These are phyloP conservation scores for Synergus japonicus DNA, from an alignment of 2,888 invertebrate species.

Conservation along the genomic window DNA sequence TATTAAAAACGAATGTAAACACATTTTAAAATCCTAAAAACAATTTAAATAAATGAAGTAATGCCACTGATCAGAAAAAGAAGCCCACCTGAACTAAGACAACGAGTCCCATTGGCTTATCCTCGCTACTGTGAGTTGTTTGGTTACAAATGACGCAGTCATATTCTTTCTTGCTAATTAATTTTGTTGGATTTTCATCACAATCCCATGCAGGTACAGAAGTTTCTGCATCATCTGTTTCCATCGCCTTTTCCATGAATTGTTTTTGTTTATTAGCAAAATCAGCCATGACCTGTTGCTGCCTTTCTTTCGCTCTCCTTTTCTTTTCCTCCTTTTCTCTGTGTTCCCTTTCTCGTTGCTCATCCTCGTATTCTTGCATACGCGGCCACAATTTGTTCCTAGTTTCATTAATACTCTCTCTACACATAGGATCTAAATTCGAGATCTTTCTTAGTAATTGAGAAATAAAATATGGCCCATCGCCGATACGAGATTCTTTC, in stretches of 20 bases:
- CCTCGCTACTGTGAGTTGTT: slow-evolving; percentile 89
- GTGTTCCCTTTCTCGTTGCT: slow-evolving; percentile 84
- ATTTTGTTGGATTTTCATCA: slow-evolving; percentile 80
- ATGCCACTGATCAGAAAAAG: background rate
- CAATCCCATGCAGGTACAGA: slow-evolving; percentile 83
- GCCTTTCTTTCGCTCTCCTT: slow-evolving; percentile 90
- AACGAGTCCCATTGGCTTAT: slow-evolving; percentile 92
- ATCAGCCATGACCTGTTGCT: slow-evolving; percentile 94
- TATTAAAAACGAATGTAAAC: slow-evolving; percentile 64
- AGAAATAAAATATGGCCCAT: slow-evolving; percentile 92
- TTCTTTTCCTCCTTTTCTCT: slow-evolving; percentile 91
- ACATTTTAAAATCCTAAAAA: background rate
- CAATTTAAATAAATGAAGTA: background rate
- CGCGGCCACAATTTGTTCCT: slow-evolving; percentile 89
- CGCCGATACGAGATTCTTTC: slow-evolving; percentile 82
- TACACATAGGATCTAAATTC: slow-evolving; percentile 84
- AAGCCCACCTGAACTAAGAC: slow-evolving; percentile 86
- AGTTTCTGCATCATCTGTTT: slow-evolving; percentile 78
- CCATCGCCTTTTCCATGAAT: slow-evolving; percentile 90
- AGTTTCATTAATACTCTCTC: slow-evolving; percentile 84
- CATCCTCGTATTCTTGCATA: slow-evolving; percentile 88
- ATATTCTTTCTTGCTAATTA: slow-evolving; percentile 84
- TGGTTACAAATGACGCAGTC: slow-evolving; percentile 98
- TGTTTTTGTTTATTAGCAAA: slow-evolving; percentile 94
- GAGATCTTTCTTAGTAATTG: slow-evolving; percentile 88